Conservation (phyloP, 2,797 vertebrate species). For the Lemur catta region DNA sequence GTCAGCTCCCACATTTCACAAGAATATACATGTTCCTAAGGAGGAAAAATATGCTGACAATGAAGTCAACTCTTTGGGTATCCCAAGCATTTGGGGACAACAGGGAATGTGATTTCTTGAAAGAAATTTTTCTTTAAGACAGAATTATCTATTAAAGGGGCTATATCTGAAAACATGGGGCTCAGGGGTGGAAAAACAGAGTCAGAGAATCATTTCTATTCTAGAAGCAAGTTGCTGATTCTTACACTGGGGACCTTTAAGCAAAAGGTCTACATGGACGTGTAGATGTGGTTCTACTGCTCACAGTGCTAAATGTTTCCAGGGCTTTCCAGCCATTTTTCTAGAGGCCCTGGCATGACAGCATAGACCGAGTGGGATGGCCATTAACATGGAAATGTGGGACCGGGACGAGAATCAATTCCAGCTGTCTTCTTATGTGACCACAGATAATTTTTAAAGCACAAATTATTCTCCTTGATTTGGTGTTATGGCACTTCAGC, state of each 20-base stretch:
- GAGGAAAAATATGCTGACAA: neutral
- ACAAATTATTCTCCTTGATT: slow-evolving; percentile 37
- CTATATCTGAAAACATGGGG: neutral
- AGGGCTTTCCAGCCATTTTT: neutral
- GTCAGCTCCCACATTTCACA: neutral
- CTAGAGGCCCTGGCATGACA: neutral
- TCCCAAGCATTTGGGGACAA: neutral
- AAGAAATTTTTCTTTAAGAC: slow-evolving; percentile 35
- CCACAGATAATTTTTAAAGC: slow-evolving; percentile 55
- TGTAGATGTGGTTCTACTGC: neutral
- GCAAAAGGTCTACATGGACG: neutral
- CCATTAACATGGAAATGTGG: slow-evolving; percentile 9
- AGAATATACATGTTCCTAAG: neutral
- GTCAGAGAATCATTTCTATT: neutral
- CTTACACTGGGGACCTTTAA: neutral
- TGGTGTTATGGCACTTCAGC: slow-evolving; percentile 21
- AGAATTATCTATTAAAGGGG: neutral
- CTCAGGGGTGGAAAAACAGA: neutral
- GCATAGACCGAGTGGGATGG: neutral
- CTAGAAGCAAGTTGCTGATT: neutral
- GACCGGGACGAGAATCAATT: neutral
- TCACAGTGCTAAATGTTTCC: neutral
- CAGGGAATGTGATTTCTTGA: neutral
- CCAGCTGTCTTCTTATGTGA: neutral
- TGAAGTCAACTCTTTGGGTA: neutral